These are phyloP conservation scores for Eulemur coronatus DNA, from an alignment of 2,797 vertebrate genomes.

Conservation along the genomic window DNA sequence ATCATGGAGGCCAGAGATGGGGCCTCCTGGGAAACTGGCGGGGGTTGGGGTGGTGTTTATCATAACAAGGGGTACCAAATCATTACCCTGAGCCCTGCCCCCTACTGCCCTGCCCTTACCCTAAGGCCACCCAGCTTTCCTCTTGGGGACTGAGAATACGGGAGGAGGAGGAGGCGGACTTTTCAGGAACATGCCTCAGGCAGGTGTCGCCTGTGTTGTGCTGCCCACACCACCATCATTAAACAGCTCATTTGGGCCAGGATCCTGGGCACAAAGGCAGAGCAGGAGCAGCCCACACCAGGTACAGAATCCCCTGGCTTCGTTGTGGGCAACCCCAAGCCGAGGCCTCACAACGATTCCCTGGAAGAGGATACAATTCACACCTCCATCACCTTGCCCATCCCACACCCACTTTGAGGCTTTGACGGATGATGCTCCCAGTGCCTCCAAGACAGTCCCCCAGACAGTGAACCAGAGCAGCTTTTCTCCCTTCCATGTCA, in stretches of 20 bases:
- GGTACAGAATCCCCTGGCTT: not conserved
- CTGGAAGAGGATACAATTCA: not conserved
- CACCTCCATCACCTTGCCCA: not conserved
- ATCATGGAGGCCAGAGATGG: not conserved
- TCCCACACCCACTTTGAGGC: not conserved
- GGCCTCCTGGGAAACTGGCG: not conserved
- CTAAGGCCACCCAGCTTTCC: not conserved
- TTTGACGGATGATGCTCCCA: not conserved
- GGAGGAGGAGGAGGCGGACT: not conserved
- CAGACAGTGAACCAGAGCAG: not conserved
- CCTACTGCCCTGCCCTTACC: no score
- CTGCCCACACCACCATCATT: fast-evolving
- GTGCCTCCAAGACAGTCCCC: not conserved
- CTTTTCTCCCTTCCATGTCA: not conserved
- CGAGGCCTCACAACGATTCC: fast-evolving
- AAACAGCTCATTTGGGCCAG: not conserved
- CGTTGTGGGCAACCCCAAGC: fast-evolving
- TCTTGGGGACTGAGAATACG: not conserved
- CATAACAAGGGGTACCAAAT: not conserved
- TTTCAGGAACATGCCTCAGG: fast-evolving
- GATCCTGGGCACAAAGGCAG: not conserved
- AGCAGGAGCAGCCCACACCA: not conserved
- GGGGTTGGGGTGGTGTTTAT: not conserved
- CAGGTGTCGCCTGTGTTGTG: not conserved
- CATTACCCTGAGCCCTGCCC: not conserved